phyloP scores from a whole-genome alignment of 1,140 invertebrate species.

The Brevipalpus yothersi region DNA sequence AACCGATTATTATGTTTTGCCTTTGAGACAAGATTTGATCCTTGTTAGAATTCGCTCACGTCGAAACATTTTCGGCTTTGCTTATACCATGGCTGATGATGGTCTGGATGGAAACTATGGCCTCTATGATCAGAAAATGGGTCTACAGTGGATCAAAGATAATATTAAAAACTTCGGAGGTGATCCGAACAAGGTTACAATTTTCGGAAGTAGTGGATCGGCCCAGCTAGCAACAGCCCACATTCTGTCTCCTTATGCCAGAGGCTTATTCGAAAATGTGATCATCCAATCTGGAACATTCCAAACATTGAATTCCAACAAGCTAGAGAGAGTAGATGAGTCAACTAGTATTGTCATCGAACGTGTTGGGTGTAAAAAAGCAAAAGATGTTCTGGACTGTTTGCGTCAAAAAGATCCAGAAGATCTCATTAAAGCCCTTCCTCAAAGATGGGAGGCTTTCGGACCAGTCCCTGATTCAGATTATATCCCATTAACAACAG shows the following conservation, averaged over 20 bases:
- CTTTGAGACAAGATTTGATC: not conserved
- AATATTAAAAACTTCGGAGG: not conserved
- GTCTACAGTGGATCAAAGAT: not conserved
- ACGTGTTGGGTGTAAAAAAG: no score
- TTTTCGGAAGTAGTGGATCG: conserved; percentile 29
- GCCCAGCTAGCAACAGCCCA: conserved; percentile 25
- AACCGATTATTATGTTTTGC: not conserved
- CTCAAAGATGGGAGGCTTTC: no score
- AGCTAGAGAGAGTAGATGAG: no score
- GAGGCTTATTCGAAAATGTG: conserved; percentile 14
- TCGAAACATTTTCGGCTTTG: not conserved
- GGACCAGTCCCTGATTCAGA: no score
- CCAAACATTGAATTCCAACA: not conserved
- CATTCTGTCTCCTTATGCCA: conserved; percentile 16
- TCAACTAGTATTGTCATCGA: no score
- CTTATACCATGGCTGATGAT: not conserved
- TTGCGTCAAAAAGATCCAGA: no score
- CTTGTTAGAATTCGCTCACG: not conserved
- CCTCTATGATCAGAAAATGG: not conserved
- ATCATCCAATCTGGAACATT: conserved; percentile 13
- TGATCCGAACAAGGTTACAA: conserved; percentile 20
- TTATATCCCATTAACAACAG: no score
- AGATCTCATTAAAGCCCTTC: no score
- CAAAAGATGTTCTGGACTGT: no score
- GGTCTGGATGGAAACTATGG: not conserved